Evolutionary conservation across 2,113 vertebrate species (phyloP).

Genomic region (Gasterosteus nipponicus): DNA sequence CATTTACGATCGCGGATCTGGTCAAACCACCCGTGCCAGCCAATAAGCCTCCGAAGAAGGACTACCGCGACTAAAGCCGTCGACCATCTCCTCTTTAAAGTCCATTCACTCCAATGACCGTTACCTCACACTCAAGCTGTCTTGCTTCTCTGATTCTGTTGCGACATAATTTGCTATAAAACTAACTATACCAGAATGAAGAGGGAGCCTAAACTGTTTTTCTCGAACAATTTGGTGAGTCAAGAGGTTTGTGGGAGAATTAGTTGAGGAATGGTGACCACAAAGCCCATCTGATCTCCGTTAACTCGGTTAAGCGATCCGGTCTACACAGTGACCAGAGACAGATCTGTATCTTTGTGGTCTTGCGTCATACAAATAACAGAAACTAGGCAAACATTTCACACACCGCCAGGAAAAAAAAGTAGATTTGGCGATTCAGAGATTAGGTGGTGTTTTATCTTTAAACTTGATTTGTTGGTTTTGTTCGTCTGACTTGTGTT

Average conservation of each 20-base stretch:
- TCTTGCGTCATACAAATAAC: neutral
- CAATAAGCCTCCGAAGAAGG: conserved; percentile 61
- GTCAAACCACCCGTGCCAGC: conserved; percentile 63
- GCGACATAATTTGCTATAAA: neutral
- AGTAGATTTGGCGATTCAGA: neutral
- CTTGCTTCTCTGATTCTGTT: neutral
- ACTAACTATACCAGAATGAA: neutral
- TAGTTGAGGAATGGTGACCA: neutral
- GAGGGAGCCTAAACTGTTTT: neutral
- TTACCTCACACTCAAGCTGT: neutral
- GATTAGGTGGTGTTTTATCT: neutral
- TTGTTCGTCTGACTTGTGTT: neutral
- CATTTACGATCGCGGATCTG: too few relatives aligned
- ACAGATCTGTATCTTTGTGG: neutral
- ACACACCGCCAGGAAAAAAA: neutral
- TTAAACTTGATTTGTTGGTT: neutral
- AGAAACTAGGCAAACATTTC: neutral
- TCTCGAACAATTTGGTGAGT: neutral
- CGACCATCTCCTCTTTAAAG: neutral
- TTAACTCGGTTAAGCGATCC: neutral
- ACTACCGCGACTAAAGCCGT: conserved; percentile 32
- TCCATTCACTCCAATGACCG: neutral
- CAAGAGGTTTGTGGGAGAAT: neutral
- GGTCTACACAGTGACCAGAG: neutral
- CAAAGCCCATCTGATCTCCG: conserved; percentile 16